Evolutionary conservation across 2,113 vertebrate species (phyloP).

Genomic region (Anoura caudifer): DNA sequence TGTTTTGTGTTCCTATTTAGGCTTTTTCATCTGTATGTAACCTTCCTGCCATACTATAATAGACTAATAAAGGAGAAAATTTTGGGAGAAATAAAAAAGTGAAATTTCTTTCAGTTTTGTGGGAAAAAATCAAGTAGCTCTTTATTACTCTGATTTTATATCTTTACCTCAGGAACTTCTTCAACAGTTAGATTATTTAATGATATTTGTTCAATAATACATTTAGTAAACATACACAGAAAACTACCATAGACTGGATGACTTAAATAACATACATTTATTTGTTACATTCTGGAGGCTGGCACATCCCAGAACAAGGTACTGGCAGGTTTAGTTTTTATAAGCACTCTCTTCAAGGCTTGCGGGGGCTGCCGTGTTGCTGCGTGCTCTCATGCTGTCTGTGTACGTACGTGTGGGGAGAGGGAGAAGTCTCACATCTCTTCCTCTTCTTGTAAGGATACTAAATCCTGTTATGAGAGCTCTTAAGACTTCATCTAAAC

Average conservation of each 20-base stretch:
- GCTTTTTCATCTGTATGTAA: background rate
- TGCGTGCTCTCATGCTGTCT: background rate
- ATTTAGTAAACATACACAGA: background rate
- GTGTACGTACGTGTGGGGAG: background rate
- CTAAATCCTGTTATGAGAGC: background rate
- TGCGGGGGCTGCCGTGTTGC: background rate
- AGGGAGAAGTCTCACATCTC: background rate
- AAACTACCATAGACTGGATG: background rate
- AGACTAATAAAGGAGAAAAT: constrained; percentile 1
- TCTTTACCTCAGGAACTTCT: constrained; percentile 6
- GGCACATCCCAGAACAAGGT: background rate
- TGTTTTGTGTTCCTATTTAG: background rate
- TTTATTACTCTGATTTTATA: background rate
- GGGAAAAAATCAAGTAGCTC: background rate
- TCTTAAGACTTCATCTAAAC: background rate
- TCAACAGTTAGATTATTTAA: background rate
- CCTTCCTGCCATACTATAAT: background rate
- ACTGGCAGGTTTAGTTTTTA: background rate
- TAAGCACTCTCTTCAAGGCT: background rate
- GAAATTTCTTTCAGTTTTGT: background rate
- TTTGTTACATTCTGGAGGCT: background rate
- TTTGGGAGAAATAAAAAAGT: background rate
- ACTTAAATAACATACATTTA: background rate
- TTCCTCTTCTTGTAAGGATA: background rate
- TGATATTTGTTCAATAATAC: background rate